Base-by-base conservation (phyloP, 2,888 invertebrate species). In the Leucophenga montana region DNA sequence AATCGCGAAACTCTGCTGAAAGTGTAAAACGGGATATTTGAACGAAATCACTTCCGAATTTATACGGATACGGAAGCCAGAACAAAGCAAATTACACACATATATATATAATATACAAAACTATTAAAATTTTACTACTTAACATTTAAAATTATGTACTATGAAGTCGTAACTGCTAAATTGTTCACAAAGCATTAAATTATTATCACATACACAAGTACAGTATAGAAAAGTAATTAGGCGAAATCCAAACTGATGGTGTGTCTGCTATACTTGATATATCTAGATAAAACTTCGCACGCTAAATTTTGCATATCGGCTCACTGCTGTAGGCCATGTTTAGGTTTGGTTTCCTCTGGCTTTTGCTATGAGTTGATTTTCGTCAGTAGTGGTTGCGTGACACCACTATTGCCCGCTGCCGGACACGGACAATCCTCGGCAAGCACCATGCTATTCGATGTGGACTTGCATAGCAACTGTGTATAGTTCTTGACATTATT, bases 341-440 rank as follows among this genome's bases (percentile, higher is more conserved):
- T n/a, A n/a, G 57, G 56, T 66, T 56, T 67, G 57, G 64, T 53
- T 20, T 67, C 48, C 67, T 67, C 20, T 61, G 46, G 33, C 71
- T 74, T 80, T 78, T 39, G 59, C 77, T 85, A 86, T 65, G 86
- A 84, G 79, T 88, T 87, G 61, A 88, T 88, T 78, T 85, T 86
- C 33, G 85, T 82, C 75, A 88, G 71, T 59, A 88, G 77, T 27
- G 88, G 88, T 71, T 88, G 88, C 13, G 86, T 86, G 0, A 85
- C 86, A 56, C 77, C 77, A 69, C 74, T 74, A 13, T 48, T 59
- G 65, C 67, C 59, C 9, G 66, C 68, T 13, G 66, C 39, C 70
- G 64, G 0, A 73, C 72, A 68, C 13, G 76, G 67, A 64, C 70
- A 75, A 33, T 76, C 71, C 4, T 77, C 77, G 5, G 70, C 64